These are phyloP conservation scores for Temnopleurus reevesii DNA, from an alignment of 53 echinoderm and acorn worm genomes.

Conservation along the genomic window DNA sequence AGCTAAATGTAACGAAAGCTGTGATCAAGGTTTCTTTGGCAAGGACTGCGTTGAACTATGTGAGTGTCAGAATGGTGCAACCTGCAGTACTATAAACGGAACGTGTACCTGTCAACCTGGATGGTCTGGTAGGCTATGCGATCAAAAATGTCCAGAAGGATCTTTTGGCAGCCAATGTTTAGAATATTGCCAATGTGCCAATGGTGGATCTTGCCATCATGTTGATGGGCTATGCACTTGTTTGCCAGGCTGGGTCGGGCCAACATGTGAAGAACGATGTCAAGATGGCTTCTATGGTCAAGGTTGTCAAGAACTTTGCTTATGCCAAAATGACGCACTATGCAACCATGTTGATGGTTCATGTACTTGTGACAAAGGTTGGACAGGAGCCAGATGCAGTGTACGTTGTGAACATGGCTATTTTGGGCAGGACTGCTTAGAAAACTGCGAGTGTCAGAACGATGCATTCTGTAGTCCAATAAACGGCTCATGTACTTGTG, in stretches of 20 bases:
- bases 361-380: conserved; percentile 39
- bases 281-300: conserved; percentile 62
- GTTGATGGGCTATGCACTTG: conserved; percentile 69
- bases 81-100: conserved; percentile 61
- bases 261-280: conserved; percentile 58
- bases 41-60: conserved; percentile 56
- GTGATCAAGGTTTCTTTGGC: conserved; percentile 63
- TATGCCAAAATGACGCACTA: conserved; percentile 49
- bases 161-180: conserved; percentile 60
- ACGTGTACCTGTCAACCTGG: conserved; percentile 66
- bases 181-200: conserved; percentile 61
- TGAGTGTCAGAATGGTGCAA: conserved; percentile 59
- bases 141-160: conserved; percentile 28
- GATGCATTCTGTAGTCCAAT: conserved; percentile 60
- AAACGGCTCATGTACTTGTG: conserved; percentile 71
- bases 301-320: conserved; percentile 51
- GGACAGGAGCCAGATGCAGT: conserved; percentile 36
- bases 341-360: conserved; percentile 68
- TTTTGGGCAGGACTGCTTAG: conserved; percentile 59
- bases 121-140: conserved; percentile 62
- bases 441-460: conserved; percentile 59
- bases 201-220: conserved; percentile 60
- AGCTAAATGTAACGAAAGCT: conserved; percentile 51
- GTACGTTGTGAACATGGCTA: conserved; percentile 50
- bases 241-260: conserved; percentile 63